Evolutionary conservation across 2,113 vertebrate species (phyloP).

Genomic region (Gallinago undulata): DNA sequence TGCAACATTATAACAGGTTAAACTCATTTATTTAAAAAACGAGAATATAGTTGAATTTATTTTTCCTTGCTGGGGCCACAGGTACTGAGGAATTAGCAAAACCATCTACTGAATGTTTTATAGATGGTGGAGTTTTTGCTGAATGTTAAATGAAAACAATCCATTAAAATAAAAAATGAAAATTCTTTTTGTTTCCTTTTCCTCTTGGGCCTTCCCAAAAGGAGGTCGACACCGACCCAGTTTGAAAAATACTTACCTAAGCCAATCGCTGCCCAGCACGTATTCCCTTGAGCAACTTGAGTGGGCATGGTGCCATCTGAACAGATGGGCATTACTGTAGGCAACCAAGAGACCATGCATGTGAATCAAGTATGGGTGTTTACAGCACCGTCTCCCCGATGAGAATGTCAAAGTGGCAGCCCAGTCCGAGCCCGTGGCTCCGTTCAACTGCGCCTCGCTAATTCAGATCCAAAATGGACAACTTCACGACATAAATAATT

Average conservation of each 20-base stretch:
- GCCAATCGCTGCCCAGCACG: conserved; percentile 75
- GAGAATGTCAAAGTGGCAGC: conserved; percentile 73
- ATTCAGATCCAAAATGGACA: conserved; percentile 45
- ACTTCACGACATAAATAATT: conserved; percentile 31
- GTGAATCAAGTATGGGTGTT: conserved; percentile 77
- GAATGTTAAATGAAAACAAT: conserved; percentile 74
- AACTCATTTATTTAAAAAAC: conserved; percentile 14
- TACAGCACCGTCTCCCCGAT: conserved; percentile 71
- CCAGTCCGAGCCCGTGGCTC: conserved; percentile 45
- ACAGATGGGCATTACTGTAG: conserved; percentile 80
- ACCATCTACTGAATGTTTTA: conserved; percentile 11
- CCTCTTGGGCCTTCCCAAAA: conserved; percentile 69
- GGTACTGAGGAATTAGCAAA: conserved; percentile 33
- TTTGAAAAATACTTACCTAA: conserved; percentile 74
- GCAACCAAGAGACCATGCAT: conserved; percentile 79
- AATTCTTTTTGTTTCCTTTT: conserved; percentile 76
- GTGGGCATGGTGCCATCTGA: conserved; percentile 76
- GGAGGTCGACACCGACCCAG: conserved; percentile 70
- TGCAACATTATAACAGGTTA: conserved; percentile 29
- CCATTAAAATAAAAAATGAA: conserved; percentile 71
- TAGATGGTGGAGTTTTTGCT: conserved; percentile 39
- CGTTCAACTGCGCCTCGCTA: conserved; percentile 22
- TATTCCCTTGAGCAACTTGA: conserved; percentile 69
- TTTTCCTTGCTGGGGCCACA: background rate
- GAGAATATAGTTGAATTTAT: background rate